Evolutionary conservation across 2,888 invertebrate genomes (phyloP), one percentile per base, ranked within the genome.

Genomic region (Myopa tessellatipennis): DNA sequence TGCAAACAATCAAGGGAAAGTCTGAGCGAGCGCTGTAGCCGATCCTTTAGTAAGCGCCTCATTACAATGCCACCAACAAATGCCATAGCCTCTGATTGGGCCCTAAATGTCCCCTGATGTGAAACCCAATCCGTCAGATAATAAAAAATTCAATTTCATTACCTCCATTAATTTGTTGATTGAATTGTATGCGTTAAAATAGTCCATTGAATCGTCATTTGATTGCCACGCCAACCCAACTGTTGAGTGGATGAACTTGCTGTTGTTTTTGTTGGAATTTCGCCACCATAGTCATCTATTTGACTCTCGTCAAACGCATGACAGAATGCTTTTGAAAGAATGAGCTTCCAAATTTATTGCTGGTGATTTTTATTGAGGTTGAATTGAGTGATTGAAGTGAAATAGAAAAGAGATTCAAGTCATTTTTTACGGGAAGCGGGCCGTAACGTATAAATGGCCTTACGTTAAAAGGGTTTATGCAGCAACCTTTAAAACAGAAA

Each of bases 331-430:
- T 45, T 45, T 45, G 7, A 45, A 40, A 34, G 34, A 71, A 71
- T 38, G 71, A 58, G 60, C 36, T 55, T 58, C 55, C 36, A n/a
- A 50, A 60, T 71, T 71, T 45, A 71, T 71, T 71, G 71, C 60
- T 60, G 40, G 71, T 60, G 40, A 71, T 71, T 58, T 60, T 58
- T 71, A 38, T 38, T 12, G 71, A 36, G 36, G 36, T 60, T 60
- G 16, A 71, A 60, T n/a, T 36, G 38, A 58, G 36, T 55, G 16
- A 58, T 16, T 71, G 14, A 67, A 16, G 40, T 38, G 40, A 4
- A 65, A 12, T 12, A 36, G n/a, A 40, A 45, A 1, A 3, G 45
- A 6, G 4, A 16, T 12, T 36, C 7, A 14, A 14, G 26, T 12
- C 4, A 7, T 14, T 10, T 36, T 8, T 14, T 10, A 5, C 1